phyloP scores from a whole-genome alignment of 2,888 invertebrate species.

The Nineta flava region DNA sequence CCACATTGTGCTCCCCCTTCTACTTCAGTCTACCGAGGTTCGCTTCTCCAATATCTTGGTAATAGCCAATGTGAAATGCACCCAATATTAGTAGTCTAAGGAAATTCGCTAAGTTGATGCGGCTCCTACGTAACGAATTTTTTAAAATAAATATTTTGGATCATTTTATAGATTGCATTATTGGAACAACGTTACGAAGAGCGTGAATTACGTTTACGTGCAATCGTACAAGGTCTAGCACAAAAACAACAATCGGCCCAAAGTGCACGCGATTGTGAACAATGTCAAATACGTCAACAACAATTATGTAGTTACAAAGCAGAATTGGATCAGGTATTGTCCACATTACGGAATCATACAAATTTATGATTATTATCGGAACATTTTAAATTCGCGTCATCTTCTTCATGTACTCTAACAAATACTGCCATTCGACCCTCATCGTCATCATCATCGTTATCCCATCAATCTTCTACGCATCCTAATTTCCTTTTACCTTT shows the following conservation, averaged over 20 bases:
- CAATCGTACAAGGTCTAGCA: constrained; percentile 29
- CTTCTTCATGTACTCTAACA: background rate
- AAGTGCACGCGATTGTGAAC: constrained; percentile 23
- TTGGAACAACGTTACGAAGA: constrained; percentile 31
- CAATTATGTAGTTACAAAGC: constrained; percentile 27
- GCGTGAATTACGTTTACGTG: constrained; percentile 29
- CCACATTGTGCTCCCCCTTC: no score
- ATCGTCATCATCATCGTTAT: background rate
- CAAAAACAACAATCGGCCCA: constrained; percentile 19
- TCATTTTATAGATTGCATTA: constrained; percentile 22
- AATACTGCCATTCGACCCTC: background rate
- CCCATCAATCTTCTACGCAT: background rate
- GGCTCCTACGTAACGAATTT: no score
- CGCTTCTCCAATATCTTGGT: no score
- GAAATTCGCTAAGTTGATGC: no score
- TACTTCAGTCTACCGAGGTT: no score
- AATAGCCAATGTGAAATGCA: no score
- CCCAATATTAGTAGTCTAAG: no score
- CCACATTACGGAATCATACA: constrained; percentile 22
- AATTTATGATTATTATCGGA: constrained; percentile 4
- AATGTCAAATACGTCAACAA: constrained; percentile 26
- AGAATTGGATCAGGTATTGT: constrained; percentile 28
- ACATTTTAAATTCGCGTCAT: background rate
- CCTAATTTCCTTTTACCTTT: background rate
- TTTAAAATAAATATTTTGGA: no score